These are phyloP conservation scores for Rotaria sp. DNA, from an alignment of 2,888 invertebrate genomes.

Conservation along the genomic window DNA sequence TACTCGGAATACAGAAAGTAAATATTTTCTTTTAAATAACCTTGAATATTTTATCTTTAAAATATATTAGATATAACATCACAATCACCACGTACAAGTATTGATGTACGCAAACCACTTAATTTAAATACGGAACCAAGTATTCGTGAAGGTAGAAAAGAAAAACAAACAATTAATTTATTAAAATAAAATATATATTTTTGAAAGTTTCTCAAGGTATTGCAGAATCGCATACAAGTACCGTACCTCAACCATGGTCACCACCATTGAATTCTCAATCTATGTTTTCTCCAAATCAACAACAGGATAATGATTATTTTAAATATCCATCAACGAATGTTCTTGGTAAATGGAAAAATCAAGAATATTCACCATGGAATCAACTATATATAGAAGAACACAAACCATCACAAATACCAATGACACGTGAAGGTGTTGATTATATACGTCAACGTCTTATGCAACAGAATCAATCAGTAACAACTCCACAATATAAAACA, in stretches of 20 bases:
- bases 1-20: background rate
- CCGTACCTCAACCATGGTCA: background rate
- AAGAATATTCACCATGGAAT: slow-evolving; percentile 27
- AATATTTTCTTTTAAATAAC: background rate
- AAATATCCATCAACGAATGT: background rate
- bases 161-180: background rate
- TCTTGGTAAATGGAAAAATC: slow-evolving; percentile 26
- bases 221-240: background rate
- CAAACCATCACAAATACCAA: background rate
- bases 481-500: background rate
- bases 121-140: background rate
- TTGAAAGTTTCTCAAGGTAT: background rate
- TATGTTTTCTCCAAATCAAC: background rate
- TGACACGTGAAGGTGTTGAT: slow-evolving; percentile 14
- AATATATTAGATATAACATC: background rate
- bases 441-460: background rate
- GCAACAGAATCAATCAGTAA: background rate
- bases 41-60: background rate
- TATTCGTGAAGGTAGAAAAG: slow-evolving; percentile 8
- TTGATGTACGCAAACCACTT: background rate
- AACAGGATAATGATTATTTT: background rate
- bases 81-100: background rate
- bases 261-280: background rate
- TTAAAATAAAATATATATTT: background rate
- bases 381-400: background rate